Base-by-base conservation (phyloP, 2,113 vertebrate species). In the Vidua macroura region DNA sequence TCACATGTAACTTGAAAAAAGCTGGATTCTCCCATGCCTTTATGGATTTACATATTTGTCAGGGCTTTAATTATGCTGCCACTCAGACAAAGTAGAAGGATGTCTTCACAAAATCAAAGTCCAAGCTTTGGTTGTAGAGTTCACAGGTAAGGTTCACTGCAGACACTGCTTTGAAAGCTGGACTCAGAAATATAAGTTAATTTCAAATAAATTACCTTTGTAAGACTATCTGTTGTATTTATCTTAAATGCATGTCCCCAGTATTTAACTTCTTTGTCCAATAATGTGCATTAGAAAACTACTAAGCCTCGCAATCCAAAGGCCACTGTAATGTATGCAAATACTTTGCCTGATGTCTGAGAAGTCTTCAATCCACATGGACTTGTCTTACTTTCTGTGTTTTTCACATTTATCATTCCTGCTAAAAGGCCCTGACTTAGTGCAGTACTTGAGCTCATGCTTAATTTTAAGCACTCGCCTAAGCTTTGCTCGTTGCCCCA, bases 321-420 rank as follows among this genome's bases (percentile, higher is more conserved):
- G 74, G 83, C 93, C 67, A 90, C 89, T 92, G 83, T 84, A 93
- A 82, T 35, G n/a, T 91, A 83, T 93, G 90, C 91, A 95, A 96
- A 96, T 88, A 86, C 69, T 89, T 95, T 60, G 15, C 60, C 75
- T 0, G 6, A 76, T 91, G 51, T 39, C 8, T 3, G 55, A 87
- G 31, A 73, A 67, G 10, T 88, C 48, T 83, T 82, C 59, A 62
- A 1, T 62, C 63, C 46, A 46, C 21, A 1, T 27, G 52, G 64
- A 74, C 17, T 56, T 80, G n/a, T 52, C 37, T 43, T 68, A 66
- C 46, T 88, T 89, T 83, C 60, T 37, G 8, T 78, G 37, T 58
- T 88, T 92, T 93, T 91, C 92, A 82, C 87, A 20, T 96, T 89
- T 89, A 88, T 96, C 93, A 96, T 95, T 95, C 91, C 84, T 93